These are phyloP conservation scores for Heterocephalus glaber DNA, from an alignment of 2,113 vertebrate species.

Conservation along the genomic window DNA sequence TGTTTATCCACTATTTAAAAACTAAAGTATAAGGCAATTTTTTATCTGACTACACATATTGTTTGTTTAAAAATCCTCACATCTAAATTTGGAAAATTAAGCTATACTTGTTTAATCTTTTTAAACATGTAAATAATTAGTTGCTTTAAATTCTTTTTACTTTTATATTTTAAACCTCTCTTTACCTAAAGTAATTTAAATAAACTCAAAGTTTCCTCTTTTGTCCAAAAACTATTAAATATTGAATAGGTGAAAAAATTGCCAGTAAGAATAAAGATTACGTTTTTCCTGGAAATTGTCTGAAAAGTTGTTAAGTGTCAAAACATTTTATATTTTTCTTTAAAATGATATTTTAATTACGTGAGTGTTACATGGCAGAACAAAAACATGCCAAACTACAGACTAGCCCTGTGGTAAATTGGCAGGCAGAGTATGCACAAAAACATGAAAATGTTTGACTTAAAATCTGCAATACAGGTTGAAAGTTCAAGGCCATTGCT, in stretches of 20 bases:
- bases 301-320: conserved; percentile 40
- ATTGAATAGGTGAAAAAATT: neutral
- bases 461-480: neutral
- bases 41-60: neutral
- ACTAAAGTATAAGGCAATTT: neutral
- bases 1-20: neutral
- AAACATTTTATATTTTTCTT: conserved; percentile 36
- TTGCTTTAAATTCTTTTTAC: neutral
- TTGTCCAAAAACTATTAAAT: neutral
- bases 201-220: neutral
- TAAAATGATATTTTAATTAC: conserved; percentile 41
- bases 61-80: neutral
- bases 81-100: neutral
- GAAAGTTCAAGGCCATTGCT: conserved; percentile 27
- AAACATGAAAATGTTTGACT: neutral
- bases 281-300: neutral
- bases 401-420: neutral
- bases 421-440: neutral
- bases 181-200: conserved; percentile 4
- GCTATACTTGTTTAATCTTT: neutral
- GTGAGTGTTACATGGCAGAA: neutral
- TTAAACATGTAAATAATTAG: neutral
- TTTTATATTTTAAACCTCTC: neutral
- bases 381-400: neutral
- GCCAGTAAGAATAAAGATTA: conserved; percentile 30